Evolutionary conservation across 2,113 vertebrate species (phyloP), one percentile per base, ranked within the genome.

Genomic region (Chionomys nivalis): DNA sequence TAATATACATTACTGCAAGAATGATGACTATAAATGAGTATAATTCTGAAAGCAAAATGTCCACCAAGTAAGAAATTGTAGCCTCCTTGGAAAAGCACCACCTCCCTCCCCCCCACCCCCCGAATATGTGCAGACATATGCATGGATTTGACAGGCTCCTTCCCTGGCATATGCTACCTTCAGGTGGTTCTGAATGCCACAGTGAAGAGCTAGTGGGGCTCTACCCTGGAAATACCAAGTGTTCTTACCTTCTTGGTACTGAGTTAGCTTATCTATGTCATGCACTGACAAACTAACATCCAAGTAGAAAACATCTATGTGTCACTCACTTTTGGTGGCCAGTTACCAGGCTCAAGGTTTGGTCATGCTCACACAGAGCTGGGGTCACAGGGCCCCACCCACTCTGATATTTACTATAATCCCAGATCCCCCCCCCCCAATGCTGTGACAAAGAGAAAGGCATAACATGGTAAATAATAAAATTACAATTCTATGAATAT

Each of bases 41-140:
- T 17, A 28, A 0, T 44, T 55, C 8, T 47, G 6, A 36, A 42
- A 26, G 9, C 63, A 86, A 68, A 44, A 4, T 0, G 0, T 26
- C 10, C 11, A 7, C 7, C 1, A 8, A 39, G n/a, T 4, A 5
- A 9, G 55, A 61, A 2, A 1, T 2, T 2, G 72, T 28, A 0
- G 42, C 63, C 12, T 3, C 23, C 17, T 23, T 33, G 58, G 47
- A 6, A 9, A 12, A 1, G 4, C 13, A 24, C 24, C 16, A 9
- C 42, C 68, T 63, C 10, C 81, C 58, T 7, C 3, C 1, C 5
- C 5, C 17, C 1, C 16, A 17, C 13, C 36, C 9, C 21, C 61
- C 5, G 0, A 1, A 6, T 17, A 3, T 3, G 8, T 36, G 5
- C 1, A 2, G 4, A 0, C 16, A 9, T 14, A 31, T 36, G 44